A percentile compares a stretch with the other conserved stretches of the same genome.
These are phyloP conservation scores for Phataginus tetradactyla DNA, from an alignment of 2,797 vertebrate species.

Conservation along the genomic window DNA sequence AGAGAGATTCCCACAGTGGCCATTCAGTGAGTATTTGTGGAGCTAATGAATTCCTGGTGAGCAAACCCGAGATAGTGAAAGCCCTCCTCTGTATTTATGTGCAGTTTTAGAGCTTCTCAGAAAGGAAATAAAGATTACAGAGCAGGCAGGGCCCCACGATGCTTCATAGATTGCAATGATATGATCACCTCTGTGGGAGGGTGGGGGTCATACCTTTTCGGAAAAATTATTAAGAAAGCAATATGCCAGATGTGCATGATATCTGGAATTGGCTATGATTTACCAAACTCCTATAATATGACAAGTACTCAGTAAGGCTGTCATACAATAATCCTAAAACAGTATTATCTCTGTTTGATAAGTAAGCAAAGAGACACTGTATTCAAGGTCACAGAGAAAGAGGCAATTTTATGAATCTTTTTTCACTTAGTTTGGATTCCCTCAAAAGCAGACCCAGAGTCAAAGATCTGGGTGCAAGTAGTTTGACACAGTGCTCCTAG, in stretches of 20 bases:
- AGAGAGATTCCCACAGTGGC: not conserved
- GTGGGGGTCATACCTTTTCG: not conserved
- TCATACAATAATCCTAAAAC: not conserved
- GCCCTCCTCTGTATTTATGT: not conserved
- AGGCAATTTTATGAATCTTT: not conserved
- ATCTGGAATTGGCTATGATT: not conserved
- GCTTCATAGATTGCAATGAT: not conserved
- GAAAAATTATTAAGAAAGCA: not conserved
- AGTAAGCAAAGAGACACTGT: not conserved
- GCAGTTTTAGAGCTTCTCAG: not conserved
- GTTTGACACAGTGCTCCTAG: not conserved
- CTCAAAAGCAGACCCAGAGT: not conserved
- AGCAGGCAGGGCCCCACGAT: not conserved
- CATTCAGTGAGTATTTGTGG: not conserved
- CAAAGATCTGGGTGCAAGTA: not conserved
- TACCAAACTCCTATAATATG: not conserved
- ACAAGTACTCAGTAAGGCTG: not conserved
- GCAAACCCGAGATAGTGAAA: not conserved
- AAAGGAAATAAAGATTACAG: not conserved
- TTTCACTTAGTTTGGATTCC: not conserved
- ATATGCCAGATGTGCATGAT: not conserved
- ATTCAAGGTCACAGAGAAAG: not conserved
- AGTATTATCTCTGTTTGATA: not conserved
- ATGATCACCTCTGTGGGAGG: not conserved
- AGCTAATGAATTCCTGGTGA: not conserved